A percentile compares a stretch with the other conserved stretches of the same genome.
Conservation (phyloP, 2,888 invertebrate species). For the Nephrotoma flavescens region DNA sequence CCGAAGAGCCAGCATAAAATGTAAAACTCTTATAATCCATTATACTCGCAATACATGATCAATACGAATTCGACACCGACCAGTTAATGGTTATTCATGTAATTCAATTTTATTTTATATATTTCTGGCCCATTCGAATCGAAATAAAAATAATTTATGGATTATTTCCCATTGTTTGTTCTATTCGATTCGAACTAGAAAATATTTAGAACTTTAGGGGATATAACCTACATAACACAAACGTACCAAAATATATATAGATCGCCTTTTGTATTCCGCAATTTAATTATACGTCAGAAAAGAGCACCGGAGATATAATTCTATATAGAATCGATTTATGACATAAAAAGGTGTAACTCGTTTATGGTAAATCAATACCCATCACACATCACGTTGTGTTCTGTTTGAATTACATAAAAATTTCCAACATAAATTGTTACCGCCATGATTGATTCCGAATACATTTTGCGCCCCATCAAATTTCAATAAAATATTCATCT, state of each 20-base stretch:
- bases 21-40: too few relatives aligned
- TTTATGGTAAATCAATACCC: not conserved
- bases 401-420: not conserved
- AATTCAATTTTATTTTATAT: not conserved
- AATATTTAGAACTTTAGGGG: not conserved
- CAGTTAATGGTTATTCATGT: not conserved
- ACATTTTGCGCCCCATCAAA: not conserved
- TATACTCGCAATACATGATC: not conserved
- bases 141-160: not conserved
- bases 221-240: not conserved
- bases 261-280: not conserved
- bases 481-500: not conserved
- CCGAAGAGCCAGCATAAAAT: too few relatives aligned
- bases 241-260: too few relatives aligned
- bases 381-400: not conserved
- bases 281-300: not conserved
- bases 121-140: not conserved
- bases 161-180: not conserved
- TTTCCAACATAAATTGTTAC: not conserved
- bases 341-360: too few relatives aligned
- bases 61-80: too few relatives aligned
- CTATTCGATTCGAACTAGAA: not conserved
- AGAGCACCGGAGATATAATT: not conserved
- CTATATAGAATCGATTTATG: too few relatives aligned
- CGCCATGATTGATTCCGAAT: not conserved